Percentiles rank a stretch among this genome's conserved stretches.
phyloP scores from a whole-genome alignment of 2,888 invertebrate genomes.

The Mimachlamys varia region DNA sequence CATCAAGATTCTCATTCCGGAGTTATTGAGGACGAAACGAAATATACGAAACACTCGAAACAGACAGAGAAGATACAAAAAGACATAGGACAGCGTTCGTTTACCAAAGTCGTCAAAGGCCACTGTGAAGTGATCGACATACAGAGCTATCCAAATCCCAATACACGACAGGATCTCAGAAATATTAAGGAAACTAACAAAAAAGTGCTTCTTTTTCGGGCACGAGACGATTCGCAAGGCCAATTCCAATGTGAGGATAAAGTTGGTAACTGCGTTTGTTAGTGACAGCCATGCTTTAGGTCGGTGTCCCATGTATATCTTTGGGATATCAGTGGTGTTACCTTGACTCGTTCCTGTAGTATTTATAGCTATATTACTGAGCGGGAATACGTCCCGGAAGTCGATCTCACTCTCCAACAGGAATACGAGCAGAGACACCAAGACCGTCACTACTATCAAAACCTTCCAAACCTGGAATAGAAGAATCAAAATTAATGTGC shows the following conservation, averaged over 20 bases:
- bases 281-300: not conserved
- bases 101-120: not conserved
- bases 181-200: not conserved
- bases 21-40: not conserved
- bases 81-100: not conserved
- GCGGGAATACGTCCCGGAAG: not conserved
- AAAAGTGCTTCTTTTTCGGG: not conserved
- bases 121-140: not conserved
- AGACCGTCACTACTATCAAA: not conserved
- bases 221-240: not conserved
- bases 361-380: not conserved
- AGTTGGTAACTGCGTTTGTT: not conserved
- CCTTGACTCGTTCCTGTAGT: not conserved
- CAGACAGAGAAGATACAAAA: not conserved
- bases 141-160: not conserved
- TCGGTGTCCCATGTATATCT: not conserved
- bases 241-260: not conserved
- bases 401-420: not conserved
- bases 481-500: not conserved
- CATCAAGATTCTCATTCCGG: not conserved
- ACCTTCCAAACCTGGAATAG: not conserved
- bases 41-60: not conserved
- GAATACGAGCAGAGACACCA: not conserved
- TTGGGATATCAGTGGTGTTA: not conserved
- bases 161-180: not conserved